Evolutionary conservation across 1,140 invertebrate species (phyloP).

Genomic region (Bombyx mandarina): DNA sequence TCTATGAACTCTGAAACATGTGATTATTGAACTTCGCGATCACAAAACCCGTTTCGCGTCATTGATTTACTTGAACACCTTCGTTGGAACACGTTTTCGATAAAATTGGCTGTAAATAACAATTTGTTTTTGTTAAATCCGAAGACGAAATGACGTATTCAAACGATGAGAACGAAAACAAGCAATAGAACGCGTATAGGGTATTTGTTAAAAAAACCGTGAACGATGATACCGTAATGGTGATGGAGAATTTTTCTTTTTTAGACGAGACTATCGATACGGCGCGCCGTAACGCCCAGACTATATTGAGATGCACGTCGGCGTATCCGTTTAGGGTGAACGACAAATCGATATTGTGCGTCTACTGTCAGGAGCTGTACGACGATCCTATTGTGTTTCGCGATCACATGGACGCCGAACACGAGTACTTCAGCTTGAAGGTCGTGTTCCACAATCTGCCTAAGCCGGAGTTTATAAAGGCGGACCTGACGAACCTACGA

Average conservation of each 20-base stretch:
- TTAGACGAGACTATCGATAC: constrained; percentile 50
- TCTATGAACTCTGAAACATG: too few relatives aligned
- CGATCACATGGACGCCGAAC: constrained; percentile 47
- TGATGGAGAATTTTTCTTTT: constrained; percentile 40
- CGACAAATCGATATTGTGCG: constrained; percentile 57
- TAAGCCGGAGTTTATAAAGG: constrained; percentile 54
- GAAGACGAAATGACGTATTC: too few relatives aligned
- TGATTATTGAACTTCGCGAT: too few relatives aligned
- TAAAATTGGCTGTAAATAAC: too few relatives aligned
- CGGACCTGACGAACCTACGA: constrained; percentile 40
- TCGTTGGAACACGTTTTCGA: too few relatives aligned
- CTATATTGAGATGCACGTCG: constrained; percentile 43
- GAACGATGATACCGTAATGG: not conserved
- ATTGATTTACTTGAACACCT: too few relatives aligned
- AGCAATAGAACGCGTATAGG: too few relatives aligned
- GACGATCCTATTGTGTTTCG: constrained; percentile 47
- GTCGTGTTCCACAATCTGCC: constrained; percentile 50
- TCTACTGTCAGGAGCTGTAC: constrained; percentile 57
- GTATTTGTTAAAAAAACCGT: constrained; percentile 49
- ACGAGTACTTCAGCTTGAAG: constrained; percentile 38
- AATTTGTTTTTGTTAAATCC: too few relatives aligned
- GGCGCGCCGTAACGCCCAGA: constrained; percentile 47
- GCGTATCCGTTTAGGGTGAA: constrained; percentile 57
- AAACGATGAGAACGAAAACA: too few relatives aligned
- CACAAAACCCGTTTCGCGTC: too few relatives aligned